A percentile compares a stretch with the other conserved stretches of the same genome.
phyloP scores from a whole-genome alignment of 2,888 invertebrate species.

The Standfussiana lucernea region DNA sequence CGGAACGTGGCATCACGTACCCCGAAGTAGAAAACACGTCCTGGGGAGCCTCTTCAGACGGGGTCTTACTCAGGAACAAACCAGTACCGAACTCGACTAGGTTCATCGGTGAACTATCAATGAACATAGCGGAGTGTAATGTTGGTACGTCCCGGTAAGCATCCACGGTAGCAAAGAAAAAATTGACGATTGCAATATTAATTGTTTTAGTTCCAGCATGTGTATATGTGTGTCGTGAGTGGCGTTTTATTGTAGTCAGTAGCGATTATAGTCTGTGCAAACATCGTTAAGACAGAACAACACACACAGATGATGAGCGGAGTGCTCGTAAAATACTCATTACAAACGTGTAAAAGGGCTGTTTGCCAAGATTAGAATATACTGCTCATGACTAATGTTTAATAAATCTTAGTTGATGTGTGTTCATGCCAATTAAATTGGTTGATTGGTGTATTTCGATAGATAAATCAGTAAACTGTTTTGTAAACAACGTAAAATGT shows the following conservation, averaged over 20 bases:
- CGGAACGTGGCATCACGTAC: conserved; percentile 89
- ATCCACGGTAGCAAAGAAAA: conserved; percentile 89
- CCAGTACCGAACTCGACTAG: conserved; percentile 99
- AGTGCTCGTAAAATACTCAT: conserved; percentile 40
- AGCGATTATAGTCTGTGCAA: conserved; percentile 52
- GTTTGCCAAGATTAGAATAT: conserved; percentile 37
- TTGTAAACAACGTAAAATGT: conserved; percentile 22
- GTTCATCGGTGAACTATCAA: conserved; percentile 96
- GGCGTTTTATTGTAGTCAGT: conserved; percentile 58
- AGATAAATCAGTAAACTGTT: conserved; percentile 20
- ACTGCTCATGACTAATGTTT: conserved; percentile 31
- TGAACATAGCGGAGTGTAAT: conserved; percentile 77
- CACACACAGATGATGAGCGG: conserved; percentile 37
- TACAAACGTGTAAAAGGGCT: conserved; percentile 45
- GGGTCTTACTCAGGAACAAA: conserved; percentile 97
- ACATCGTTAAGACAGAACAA: conserved; percentile 52
- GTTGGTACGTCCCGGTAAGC: conserved; percentile 82
- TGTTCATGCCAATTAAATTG: conserved; percentile 24
- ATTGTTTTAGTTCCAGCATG: conserved; percentile 73
- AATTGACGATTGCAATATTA: conserved; percentile 84
- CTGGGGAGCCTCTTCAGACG: conserved; percentile 96
- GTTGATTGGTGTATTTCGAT: conserved; percentile 12
- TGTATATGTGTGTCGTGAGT: conserved; percentile 76
- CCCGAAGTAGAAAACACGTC: conserved; percentile 92
- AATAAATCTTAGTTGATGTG: conserved; percentile 42